A percentile compares a stretch with the other conserved stretches of the same genome.
phyloP scores from a whole-genome alignment of 2,797 vertebrate genomes.

The Mergus octosetaceus region DNA sequence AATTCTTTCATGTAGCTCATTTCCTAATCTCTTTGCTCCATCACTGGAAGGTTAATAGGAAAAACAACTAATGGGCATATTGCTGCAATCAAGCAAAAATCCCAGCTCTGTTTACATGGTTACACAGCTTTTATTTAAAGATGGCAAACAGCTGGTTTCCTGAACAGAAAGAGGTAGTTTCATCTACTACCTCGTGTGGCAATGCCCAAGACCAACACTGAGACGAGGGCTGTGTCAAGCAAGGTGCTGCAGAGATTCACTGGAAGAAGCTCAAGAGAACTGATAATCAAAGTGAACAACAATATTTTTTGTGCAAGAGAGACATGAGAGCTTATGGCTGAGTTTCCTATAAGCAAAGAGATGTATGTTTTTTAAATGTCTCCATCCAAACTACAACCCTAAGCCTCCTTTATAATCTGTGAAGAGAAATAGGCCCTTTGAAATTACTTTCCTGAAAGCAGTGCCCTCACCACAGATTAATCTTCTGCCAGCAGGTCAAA shows the following conservation, averaged over 20 bases:
- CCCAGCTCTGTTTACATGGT: not conserved
- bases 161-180: not conserved
- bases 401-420: not conserved
- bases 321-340: not conserved
- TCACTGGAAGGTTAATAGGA: slow-evolving; percentile 33
- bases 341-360: not conserved
- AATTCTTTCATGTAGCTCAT: slow-evolving; percentile 23
- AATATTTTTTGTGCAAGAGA: not conserved
- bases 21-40: slow-evolving; percentile 47
- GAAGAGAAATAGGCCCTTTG: not conserved
- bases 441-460: not conserved
- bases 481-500: not conserved
- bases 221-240: not conserved
- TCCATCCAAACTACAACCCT: not conserved
- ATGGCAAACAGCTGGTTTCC: not conserved
- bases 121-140: not conserved
- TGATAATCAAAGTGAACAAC: not conserved
- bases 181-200: not conserved
- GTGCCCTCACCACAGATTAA: not conserved
- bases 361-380: not conserved
- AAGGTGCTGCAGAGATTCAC: not conserved
- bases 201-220: not conserved
- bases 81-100: slow-evolving; percentile 27
- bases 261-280: not conserved
- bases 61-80: slow-evolving; percentile 10